These are phyloP conservation scores for Aptenodytes patagonicus DNA, from an alignment of 2,113 vertebrate species.

Conservation along the genomic window DNA sequence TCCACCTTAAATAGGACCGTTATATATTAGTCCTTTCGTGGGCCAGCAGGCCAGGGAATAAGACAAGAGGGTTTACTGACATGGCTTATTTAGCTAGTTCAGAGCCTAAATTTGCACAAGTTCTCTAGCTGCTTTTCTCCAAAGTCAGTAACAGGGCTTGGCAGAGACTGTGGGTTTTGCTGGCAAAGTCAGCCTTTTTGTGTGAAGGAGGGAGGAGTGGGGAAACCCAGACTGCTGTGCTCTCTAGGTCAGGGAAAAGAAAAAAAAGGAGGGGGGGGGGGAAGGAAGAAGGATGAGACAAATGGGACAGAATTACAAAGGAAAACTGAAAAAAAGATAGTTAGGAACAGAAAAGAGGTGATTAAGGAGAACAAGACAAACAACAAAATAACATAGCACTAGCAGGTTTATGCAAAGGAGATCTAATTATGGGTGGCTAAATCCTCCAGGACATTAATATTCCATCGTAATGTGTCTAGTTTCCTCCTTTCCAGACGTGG, in stretches of 20 bases:
- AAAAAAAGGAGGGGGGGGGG: background rate
- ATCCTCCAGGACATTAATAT: slow-evolving; percentile 67
- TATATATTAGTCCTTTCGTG: slow-evolving; percentile 39
- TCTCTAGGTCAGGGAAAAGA: slow-evolving; percentile 22
- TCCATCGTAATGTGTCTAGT: slow-evolving; percentile 67
- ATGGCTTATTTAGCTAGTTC: slow-evolving; percentile 58
- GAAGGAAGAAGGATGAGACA: background rate
- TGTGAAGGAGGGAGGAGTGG: slow-evolving; percentile 35
- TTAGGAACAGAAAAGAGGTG: slow-evolving; percentile 16
- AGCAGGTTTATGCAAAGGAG: slow-evolving; percentile 58
- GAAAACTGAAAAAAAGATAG: background rate
- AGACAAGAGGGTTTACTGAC: slow-evolving; percentile 45
- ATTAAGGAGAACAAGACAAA: slow-evolving; percentile 25
- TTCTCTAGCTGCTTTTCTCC: slow-evolving; percentile 50
- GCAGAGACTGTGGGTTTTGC: slow-evolving; percentile 40
- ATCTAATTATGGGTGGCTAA: slow-evolving; percentile 48
- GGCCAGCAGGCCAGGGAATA: slow-evolving; percentile 33
- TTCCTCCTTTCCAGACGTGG: slow-evolving; percentile 67
- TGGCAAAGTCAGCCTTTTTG: slow-evolving; percentile 61
- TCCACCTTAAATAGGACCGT: slow-evolving; percentile 39
- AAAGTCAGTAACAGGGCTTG: slow-evolving; percentile 49
- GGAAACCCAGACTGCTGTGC: slow-evolving; percentile 30
- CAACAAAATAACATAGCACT: slow-evolving; percentile 48
- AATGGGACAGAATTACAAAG: background rate
- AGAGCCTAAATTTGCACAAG: slow-evolving; percentile 38